These are phyloP conservation scores for Sardina pilchardus DNA, from an alignment of 2,113 vertebrate genomes.

Conservation along the genomic window DNA sequence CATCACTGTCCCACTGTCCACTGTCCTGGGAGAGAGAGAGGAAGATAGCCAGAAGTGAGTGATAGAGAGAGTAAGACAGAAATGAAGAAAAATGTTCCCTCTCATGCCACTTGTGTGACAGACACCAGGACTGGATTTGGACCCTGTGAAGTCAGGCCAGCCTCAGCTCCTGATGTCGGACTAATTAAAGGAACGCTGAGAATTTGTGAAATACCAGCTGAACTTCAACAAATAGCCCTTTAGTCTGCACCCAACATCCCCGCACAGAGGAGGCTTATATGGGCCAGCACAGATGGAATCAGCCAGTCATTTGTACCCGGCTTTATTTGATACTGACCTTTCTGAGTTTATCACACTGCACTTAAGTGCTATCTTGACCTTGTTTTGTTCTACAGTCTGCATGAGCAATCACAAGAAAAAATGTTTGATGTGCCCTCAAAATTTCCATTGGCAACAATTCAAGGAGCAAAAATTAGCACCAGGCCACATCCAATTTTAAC, in stretches of 20 bases:
- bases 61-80: not conserved
- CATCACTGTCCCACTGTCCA: no score
- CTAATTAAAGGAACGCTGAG: conserved; percentile 52
- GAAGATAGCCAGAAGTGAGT: not conserved
- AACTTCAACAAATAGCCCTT: conserved; percentile 20
- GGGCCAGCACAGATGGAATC: not conserved
- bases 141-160: conserved; percentile 30
- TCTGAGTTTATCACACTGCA: not conserved
- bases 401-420: not conserved
- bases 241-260: conserved; percentile 21
- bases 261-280: not conserved
- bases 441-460: not conserved
- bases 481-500: not conserved
- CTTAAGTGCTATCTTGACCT: not conserved
- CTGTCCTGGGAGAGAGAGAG: not conserved
- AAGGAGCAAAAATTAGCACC: not conserved
- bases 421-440: not conserved
- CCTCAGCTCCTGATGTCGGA: conserved; percentile 19
- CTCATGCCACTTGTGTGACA: not conserved
- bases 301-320: not conserved
- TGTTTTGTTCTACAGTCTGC: not conserved
- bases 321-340: conserved; percentile 29
- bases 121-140: conserved; percentile 23
- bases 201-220: conserved; percentile 42
- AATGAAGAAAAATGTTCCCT: not conserved